A percentile compares a stretch with the other conserved stretches of the same genome.
Evolutionary conservation across 2,113 vertebrate species (phyloP).

Genomic region (Marmota flaviventris): DNA sequence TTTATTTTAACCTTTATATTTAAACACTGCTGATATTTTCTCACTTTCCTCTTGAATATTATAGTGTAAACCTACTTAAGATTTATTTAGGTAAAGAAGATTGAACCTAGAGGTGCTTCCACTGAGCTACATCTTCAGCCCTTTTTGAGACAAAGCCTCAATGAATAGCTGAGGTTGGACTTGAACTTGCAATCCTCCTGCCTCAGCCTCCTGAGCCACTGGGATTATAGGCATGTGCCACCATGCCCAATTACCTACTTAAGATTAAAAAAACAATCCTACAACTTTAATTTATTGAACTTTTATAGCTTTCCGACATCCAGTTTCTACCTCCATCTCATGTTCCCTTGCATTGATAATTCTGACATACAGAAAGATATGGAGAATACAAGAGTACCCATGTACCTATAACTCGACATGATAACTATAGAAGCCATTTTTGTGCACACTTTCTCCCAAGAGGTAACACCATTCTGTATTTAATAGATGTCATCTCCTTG

Average conservation of each 20-base stretch:
- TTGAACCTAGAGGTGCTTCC: no score
- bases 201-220: no score
- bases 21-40: conserved; percentile 44
- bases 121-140: no score
- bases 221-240: no score
- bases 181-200: no score
- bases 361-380: not conserved
- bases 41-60: not conserved
- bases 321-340: not conserved
- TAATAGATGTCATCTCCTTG: not conserved
- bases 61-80: not conserved
- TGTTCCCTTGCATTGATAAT: not conserved
- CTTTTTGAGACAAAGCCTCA: no score
- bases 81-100: not conserved
- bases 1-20: conserved; percentile 52
- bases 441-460: not conserved
- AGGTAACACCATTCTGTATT: not conserved
- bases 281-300: conserved; percentile 15
- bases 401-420: not conserved
- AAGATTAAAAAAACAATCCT: conserved; percentile 8
- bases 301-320: not conserved
- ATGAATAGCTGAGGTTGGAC: no score
- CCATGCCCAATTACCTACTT: not conserved
- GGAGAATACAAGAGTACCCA: not conserved
- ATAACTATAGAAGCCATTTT: not conserved